phyloP scores from a whole-genome alignment of 2,888 invertebrate genomes.

The Agrochola litura region DNA sequence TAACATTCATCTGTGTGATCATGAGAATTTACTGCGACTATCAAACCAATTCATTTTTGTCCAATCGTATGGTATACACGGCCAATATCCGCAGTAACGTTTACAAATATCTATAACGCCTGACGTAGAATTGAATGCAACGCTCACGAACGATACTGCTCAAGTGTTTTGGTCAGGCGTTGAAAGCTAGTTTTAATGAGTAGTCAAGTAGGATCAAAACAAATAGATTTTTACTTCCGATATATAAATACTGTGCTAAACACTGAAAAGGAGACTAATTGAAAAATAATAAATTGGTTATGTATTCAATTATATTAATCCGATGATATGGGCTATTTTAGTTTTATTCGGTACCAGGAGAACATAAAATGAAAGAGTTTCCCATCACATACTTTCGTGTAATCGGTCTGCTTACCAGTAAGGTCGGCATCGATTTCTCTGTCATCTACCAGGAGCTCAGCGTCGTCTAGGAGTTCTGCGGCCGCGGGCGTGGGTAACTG shows the following conservation, averaged over 20 bases:
- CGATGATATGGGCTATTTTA: constrained; percentile 3
- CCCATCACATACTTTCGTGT: not conserved
- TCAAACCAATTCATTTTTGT: not conserved
- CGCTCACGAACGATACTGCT: constrained; percentile 4
- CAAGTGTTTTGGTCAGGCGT: constrained; percentile 34
- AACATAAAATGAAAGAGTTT: not conserved
- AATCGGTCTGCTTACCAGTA: constrained; percentile 89
- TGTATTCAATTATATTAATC: constrained; percentile 23
- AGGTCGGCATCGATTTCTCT: constrained; percentile 96
- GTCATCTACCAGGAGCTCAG: constrained; percentile 97
- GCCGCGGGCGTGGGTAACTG: constrained; percentile 94
- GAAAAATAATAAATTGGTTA: too few species aligned
- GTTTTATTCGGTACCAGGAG: constrained; percentile 34
- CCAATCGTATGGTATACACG: not conserved
- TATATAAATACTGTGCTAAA: not conserved
- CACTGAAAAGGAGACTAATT: not conserved
- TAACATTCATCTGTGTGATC: not conserved
- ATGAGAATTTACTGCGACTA: not conserved
- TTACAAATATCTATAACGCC: constrained; percentile 21
- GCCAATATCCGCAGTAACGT: not conserved
- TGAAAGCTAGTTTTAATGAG: not conserved
- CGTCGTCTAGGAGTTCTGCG: constrained; percentile 97
- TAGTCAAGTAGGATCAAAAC: not conserved
- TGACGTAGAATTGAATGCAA: constrained; percentile 28
- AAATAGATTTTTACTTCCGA: not conserved